phyloP scores from a whole-genome alignment of 2,113 vertebrate genomes.

The Misgurnus anguillicaudatus region DNA sequence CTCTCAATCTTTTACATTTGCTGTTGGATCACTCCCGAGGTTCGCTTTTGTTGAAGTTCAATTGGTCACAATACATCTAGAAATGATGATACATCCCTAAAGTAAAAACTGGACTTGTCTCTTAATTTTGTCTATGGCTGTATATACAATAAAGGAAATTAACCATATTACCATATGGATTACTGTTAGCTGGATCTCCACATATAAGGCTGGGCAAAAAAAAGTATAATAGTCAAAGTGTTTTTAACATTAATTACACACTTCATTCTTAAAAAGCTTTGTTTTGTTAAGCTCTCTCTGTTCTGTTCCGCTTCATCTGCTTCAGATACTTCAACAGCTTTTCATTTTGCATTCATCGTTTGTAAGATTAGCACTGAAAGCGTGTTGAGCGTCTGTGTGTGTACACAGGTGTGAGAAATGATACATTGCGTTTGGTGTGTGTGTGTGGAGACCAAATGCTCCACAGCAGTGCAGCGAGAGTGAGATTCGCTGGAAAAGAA shows the following conservation, averaged over 20 bases:
- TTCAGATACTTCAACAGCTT: conserved; percentile 8
- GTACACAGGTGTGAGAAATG: conserved; percentile 18
- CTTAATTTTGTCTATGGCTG: too few relatives aligned
- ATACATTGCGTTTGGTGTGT: conserved; percentile 5
- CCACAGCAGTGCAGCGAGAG: conserved; percentile 22
- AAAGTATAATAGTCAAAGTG: too few relatives aligned
- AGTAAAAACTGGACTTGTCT: too few relatives aligned
- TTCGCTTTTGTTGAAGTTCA: too few relatives aligned
- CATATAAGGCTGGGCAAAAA: too few relatives aligned
- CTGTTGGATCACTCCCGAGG: too few relatives aligned
- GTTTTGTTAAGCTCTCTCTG: too few relatives aligned
- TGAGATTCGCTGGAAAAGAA: conserved; percentile 19
- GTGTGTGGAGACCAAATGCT: conserved; percentile 11
- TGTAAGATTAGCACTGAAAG: not conserved
- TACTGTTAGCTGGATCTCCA: not conserved
- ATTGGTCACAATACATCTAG: too few relatives aligned
- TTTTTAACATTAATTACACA: not conserved
- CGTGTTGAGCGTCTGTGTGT: conserved; percentile 13
- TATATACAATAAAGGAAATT: too few relatives aligned
- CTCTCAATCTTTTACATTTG: too few relatives aligned
- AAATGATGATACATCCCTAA: too few relatives aligned
- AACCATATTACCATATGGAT: not conserved
- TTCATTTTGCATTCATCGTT: conserved; percentile 2
- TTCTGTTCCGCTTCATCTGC: not conserved
- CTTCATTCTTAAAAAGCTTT: not conserved